These are phyloP conservation scores for Eulithis prunata DNA, from an alignment of 2,888 invertebrate genomes.

Conservation along the genomic window DNA sequence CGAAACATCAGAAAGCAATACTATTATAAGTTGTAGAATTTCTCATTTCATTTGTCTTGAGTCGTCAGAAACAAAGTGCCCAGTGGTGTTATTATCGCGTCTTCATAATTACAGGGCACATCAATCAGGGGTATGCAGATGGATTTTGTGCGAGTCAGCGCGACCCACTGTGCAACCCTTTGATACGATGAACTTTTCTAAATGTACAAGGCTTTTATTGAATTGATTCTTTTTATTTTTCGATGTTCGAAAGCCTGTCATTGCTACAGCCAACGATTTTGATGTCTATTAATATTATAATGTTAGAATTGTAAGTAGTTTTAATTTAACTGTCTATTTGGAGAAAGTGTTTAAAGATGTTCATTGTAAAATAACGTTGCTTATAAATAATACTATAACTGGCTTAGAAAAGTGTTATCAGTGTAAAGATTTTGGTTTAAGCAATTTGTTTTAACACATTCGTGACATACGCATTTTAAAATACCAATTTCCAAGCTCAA, in stretches of 20 bases:
- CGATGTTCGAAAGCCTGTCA: neutral
- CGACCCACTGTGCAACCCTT: conserved; percentile 81
- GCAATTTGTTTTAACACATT: no score
- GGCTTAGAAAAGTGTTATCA: no score
- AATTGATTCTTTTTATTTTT: conserved; percentile 5
- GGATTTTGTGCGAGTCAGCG: conserved; percentile 83
- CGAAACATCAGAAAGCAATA: conserved; percentile 80
- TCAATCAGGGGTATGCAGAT: conserved; percentile 84
- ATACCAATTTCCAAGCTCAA: no score
- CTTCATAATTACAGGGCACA: conserved; percentile 84
- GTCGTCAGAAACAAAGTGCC: conserved; percentile 83
- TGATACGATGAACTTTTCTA: conserved; percentile 69
- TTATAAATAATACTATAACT: no score
- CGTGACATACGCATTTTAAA: no score
- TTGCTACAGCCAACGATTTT: neutral
- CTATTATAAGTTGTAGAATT: conserved; percentile 81
- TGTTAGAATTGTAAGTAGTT: no score
- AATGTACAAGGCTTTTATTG: conserved; percentile 39
- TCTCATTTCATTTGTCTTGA: conserved; percentile 83
- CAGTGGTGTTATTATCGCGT: conserved; percentile 84
- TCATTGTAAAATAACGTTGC: no score
- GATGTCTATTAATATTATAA: no score
- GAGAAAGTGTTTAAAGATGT: no score
- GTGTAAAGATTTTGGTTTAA: no score
- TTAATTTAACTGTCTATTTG: no score